Base-by-base conservation (phyloP, 2,888 invertebrate species). In the Oscheius sp. region DNA sequence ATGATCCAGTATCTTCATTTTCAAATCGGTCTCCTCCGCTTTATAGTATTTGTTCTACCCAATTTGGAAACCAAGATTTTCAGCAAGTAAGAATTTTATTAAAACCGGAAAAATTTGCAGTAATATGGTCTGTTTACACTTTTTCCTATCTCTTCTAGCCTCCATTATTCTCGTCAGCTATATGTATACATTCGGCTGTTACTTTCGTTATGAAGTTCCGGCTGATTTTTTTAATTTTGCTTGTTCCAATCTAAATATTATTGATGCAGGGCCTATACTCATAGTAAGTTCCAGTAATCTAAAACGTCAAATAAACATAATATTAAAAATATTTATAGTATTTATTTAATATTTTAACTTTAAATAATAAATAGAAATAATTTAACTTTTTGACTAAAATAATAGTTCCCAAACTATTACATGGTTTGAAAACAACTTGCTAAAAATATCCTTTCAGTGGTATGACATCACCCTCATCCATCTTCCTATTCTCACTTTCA, bases 191-290 rank as follows among this genome's bases (percentile, higher is more conserved):
- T 54, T 33, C 20, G 12, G 17, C 8, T 54, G 54, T 33, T 54
- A 54, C 20, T 33, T 54, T 20, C 54, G 54, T 33, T 54, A 54
- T 17, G 54, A 54, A n/a, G n/a, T n/a, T 30, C n/a, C 36, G 54
- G 54, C 12, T n/a, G 33, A n/a, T 17, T 54, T 33, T n/a, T 32
- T 33, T 14, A 54, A 6, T 33, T 54, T 54, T 12, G 54, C 0
- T 5, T 54, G 54, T 22, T 54, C 17, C 12, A 36, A 54, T 2
- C 32, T 54, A 20, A 54, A 54, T 36, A 33, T 17, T 12, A 54
- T 33, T 24, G 33, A 32, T 54, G 54, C 54, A 9, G 54, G 33
- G n/a, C 54, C 54, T 2, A 24, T 54, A 17, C 26, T 50, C 17
- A 6, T n/a, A 12, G 50, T 26, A 26, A 26, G 26, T 14, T 41